Conservation (phyloP, 2,888 invertebrate genomes). For the Lucinisca nassula region DNA sequence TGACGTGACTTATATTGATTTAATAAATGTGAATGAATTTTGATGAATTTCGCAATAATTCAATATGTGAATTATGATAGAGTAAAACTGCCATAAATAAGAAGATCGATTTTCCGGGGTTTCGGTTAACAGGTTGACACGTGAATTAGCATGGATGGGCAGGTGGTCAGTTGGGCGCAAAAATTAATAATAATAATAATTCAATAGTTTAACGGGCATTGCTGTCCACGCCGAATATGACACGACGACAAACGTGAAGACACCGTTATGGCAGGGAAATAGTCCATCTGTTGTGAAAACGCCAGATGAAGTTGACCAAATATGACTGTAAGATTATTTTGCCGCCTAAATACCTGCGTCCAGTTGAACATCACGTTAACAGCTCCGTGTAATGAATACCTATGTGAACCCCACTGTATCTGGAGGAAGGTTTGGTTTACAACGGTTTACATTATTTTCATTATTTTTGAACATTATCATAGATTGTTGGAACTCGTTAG, state of each 20-base stretch:
- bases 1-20: too few species aligned
- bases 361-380: too few species aligned
- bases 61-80: conserved; percentile 7
- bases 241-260: neutral
- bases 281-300: conserved; percentile 2
- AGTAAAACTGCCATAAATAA: neutral
- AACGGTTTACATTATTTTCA: too few species aligned
- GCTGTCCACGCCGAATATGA: conserved; percentile 4
- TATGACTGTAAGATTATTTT: too few species aligned
- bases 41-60: conserved; percentile 15
- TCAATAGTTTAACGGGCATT: neutral
- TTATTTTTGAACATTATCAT: too few species aligned
- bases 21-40: conserved; percentile 1
- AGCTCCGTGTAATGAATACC: too few species aligned
- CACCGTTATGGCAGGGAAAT: neutral
- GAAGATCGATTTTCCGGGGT: conserved; percentile 1
- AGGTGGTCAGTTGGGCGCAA: neutral
- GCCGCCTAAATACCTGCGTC: too few species aligned
- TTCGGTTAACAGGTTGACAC: conserved; percentile 2
- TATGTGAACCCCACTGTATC: too few species aligned
- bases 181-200: conserved; percentile 9
- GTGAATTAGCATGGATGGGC: neutral
- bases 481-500: too few species aligned
- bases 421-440: too few species aligned
- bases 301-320: too few species aligned